Base-by-base conservation (phyloP, 64 coral and sea anemone species). In the Stichodactyla helianthus region DNA sequence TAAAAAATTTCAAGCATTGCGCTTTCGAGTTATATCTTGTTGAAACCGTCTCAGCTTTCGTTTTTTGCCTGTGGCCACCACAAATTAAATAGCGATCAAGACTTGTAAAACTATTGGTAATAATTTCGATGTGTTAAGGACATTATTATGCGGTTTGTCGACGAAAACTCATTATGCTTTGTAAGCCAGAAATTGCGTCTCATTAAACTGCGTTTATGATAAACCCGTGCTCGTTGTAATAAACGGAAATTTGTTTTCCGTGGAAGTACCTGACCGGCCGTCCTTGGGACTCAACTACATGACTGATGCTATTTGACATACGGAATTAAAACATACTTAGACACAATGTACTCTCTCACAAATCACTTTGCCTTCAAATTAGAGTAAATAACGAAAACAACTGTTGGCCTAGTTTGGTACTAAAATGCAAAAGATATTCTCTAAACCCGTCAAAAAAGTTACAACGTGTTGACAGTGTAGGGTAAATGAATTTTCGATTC, bases 191-290 rank as follows among this genome's bases (percentile, higher is more conserved):
- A 89, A 96, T 96, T 96, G 87, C 84, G 76, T 51, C 83, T 93
- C 88, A 90, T 96, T 96, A 96, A 92, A 88, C 84, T 52, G 86
- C 88, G 88, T 90, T 95, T 93, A 96, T 92, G 78, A 87, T 84
- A 93, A 86, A 55, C 87, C 85, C 89, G 93, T 89, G 83, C 51
- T 79, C 59, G 82, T 83, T 94, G 89, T 92, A 61, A 59, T 83
- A 85, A 96, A 96, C 94, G 94, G 94, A 96, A 93, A 96, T 93
- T 96, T 96, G 78, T 81, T 81, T 81, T n/a, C 62, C 52, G 50
- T 52, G 52, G 20, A 81, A 51, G 78, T 52, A 51, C 17, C 50
- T 79, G 16, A 52, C 78, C 78, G 35, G 31, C 78, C 78, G 35
- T 81, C 14, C 53, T 81, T 16, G 52, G 50, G 19, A 81, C 78